A percentile compares a stretch with the other conserved stretches of the same genome.
Conservation (phyloP, 2,797 vertebrate species). For the Serranus cabrilla region DNA sequence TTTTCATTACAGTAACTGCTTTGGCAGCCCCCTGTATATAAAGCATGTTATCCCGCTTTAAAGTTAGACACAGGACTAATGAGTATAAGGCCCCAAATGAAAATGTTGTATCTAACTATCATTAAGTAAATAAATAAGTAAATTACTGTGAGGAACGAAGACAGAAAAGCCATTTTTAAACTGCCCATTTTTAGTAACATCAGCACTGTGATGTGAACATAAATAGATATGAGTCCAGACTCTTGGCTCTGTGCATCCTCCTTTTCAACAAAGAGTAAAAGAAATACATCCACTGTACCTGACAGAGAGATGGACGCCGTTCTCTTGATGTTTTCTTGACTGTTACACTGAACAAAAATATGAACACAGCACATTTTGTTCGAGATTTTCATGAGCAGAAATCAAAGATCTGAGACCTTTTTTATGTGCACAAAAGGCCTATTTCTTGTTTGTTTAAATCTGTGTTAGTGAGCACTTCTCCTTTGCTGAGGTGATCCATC, state of each 20-base stretch:
- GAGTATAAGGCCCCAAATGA: not conserved
- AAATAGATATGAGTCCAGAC: not conserved
- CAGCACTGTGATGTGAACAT: not conserved
- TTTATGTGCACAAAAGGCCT: too few relatives aligned
- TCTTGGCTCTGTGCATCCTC: not conserved
- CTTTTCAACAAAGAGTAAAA: not conserved
- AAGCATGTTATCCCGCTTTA: not conserved
- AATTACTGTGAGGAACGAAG: not conserved
- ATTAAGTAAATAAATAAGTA: not conserved
- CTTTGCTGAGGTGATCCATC: too few relatives aligned
- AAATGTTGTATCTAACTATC: not conserved
- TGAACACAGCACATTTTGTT: too few relatives aligned
- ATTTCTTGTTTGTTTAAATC: too few relatives aligned
- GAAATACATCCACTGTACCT: not conserved
- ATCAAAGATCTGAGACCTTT: too few relatives aligned
- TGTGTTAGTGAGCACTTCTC: too few relatives aligned
- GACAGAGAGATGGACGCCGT: slow-evolving; percentile 15
- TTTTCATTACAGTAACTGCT: too few relatives aligned
- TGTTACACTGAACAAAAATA: slow-evolving; percentile 2
- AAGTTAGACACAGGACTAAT: not conserved
- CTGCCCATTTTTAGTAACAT: not conserved
- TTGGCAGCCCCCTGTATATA: too few relatives aligned
- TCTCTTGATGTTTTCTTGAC: slow-evolving; percentile 13
- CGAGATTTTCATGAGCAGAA: too few relatives aligned
- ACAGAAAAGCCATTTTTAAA: not conserved